Conservation (phyloP, 2,113 vertebrate genomes). For the Labeo catla region DNA sequence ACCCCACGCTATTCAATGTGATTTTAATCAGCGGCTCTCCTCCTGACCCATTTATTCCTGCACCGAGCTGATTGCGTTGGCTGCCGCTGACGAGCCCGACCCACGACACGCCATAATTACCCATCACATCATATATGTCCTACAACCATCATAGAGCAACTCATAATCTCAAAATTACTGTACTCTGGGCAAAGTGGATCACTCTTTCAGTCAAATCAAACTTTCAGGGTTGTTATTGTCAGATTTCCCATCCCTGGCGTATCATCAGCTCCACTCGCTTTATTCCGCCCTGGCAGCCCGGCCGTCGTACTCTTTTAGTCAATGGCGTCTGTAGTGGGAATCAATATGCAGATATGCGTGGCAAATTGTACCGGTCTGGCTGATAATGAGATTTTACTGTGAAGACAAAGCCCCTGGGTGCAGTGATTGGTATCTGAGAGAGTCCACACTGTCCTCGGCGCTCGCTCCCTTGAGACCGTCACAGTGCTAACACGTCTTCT, state of each 20-base stretch:
- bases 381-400: slow-evolving; percentile 52
- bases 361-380: slow-evolving; percentile 44
- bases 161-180: slow-evolving; percentile 74
- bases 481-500: slow-evolving; percentile 35
- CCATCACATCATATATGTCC: slow-evolving; percentile 75
- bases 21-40: slow-evolving; percentile 77
- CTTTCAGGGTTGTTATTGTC: slow-evolving; percentile 51
- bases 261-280: slow-evolving; percentile 5
- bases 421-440: slow-evolving; percentile 44
- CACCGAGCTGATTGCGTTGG: slow-evolving; percentile 74
- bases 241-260: slow-evolving; percentile 25
- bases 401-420: slow-evolving; percentile 48
- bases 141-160: slow-evolving; percentile 65
- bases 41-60: slow-evolving; percentile 78
- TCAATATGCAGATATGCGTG: slow-evolving; percentile 56
- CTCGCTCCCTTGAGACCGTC: slow-evolving; percentile 7
- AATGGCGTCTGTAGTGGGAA: slow-evolving; percentile 47
- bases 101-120: slow-evolving; percentile 74
- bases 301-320: slow-evolving; percentile 19
- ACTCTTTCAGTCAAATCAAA: slow-evolving; percentile 52
- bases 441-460: slow-evolving; percentile 29
- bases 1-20: slow-evolving; percentile 71
- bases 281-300: neutral
- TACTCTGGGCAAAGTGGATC: slow-evolving; percentile 63
- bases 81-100: slow-evolving; percentile 67